Conservation (phyloP, 2,113 vertebrate species). For the Pungitius pungitius region DNA sequence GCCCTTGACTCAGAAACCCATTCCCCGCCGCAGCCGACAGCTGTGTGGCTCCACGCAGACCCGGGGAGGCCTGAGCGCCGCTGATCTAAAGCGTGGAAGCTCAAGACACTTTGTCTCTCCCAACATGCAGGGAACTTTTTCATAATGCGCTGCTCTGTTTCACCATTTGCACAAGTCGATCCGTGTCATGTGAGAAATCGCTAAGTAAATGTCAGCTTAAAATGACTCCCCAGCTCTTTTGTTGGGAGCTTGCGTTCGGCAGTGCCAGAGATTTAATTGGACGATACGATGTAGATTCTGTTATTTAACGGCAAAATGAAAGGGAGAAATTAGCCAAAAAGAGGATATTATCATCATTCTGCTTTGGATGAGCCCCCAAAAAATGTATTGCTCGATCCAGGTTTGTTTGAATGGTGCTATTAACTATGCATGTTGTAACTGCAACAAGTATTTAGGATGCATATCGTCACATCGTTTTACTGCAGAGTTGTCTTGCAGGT, state of each 20-base stretch:
- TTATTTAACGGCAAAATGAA: slow-evolving; percentile 46
- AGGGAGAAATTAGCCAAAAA: slow-evolving; percentile 18
- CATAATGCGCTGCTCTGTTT: slow-evolving; percentile 10
- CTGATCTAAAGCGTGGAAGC: slow-evolving; percentile 2
- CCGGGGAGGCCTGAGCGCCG: slow-evolving; percentile 17
- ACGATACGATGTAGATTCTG: slow-evolving; percentile 39
- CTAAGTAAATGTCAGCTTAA: slow-evolving; percentile 53
- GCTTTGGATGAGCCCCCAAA: slow-evolving; percentile 38
- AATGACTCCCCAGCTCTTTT: slow-evolving; percentile 37
- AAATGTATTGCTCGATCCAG: too few relatives aligned
- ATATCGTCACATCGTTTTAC: background rate
- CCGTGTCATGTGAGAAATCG: slow-evolving; percentile 35
- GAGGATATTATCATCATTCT: slow-evolving; percentile 29
- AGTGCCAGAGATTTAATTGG: slow-evolving; percentile 35
- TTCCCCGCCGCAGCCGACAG: slow-evolving; percentile 21
- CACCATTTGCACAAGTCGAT: background rate
- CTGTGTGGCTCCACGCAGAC: slow-evolving; percentile 9
- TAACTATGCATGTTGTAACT: background rate
- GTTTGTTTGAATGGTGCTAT: background rate
- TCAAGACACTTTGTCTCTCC: background rate
- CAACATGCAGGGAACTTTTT: background rate
- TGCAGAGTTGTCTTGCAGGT: background rate
- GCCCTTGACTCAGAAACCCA: slow-evolving; percentile 32
- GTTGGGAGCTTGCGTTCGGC: slow-evolving; percentile 47
- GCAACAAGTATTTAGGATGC: slow-evolving; percentile 7